Percentiles rank a stretch among this genome's conserved stretches.
phyloP scores from a whole-genome alignment of 1,140 invertebrate genomes.

The Apis florea region DNA sequence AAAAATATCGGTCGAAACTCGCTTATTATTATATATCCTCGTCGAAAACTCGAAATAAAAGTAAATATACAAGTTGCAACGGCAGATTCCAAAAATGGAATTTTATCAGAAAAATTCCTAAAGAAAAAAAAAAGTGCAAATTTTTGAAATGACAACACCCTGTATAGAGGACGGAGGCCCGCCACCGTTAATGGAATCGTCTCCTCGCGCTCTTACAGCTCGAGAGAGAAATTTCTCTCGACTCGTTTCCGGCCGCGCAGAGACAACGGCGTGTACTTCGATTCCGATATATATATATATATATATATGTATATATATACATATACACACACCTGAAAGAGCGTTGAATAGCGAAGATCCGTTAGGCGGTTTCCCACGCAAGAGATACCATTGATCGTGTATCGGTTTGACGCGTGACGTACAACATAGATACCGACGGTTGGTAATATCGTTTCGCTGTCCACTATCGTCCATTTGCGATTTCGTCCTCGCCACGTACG shows the following conservation, averaged over 20 bases:
- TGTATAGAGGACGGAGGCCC: not conserved
- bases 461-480: not conserved
- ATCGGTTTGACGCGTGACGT: constrained; percentile 57
- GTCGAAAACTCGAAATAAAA: too few species aligned
- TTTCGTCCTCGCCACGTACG: not conserved
- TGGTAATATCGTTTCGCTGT: constrained; percentile 51
- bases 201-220: constrained; percentile 27
- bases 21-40: too few species aligned
- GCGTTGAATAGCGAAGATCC: constrained; percentile 66
- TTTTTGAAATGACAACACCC: too few species aligned
- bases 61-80: too few species aligned
- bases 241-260: constrained; percentile 41
- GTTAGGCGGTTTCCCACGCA: constrained; percentile 51
- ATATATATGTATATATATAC: constrained; percentile 7
- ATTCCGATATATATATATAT: constrained; percentile 31
- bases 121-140: too few species aligned
- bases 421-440: constrained; percentile 53
- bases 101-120: too few species aligned
- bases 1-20: too few species aligned
- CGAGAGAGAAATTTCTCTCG: constrained; percentile 44
- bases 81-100: too few species aligned
- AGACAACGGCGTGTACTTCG: constrained; percentile 19
- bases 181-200: constrained; percentile 27
- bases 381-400: constrained; percentile 69
- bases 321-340: constrained; percentile 56